phyloP scores from a whole-genome alignment of 1,140 invertebrate species.

The Procambarus clarkii region DNA sequence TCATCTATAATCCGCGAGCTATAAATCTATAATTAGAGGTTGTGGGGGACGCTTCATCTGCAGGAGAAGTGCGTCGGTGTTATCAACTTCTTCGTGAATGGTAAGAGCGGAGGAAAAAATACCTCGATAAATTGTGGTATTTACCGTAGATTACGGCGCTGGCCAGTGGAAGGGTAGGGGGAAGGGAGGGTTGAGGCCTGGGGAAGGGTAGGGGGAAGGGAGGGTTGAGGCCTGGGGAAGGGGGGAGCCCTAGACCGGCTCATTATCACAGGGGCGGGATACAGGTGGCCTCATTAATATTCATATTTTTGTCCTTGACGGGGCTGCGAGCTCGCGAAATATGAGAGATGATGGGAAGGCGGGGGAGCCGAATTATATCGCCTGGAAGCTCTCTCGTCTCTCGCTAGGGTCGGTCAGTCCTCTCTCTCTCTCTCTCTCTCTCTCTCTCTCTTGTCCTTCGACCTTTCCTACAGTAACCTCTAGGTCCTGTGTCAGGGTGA shows the following conservation, averaged over 20 bases:
- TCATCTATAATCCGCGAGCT: conserved; percentile 47
- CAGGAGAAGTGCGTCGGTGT: conserved; percentile 12
- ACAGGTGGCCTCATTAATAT: conserved; percentile 37
- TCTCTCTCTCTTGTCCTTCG: background rate
- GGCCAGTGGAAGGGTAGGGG: too few species aligned
- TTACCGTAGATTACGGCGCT: conserved; percentile 17
- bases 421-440: too few species aligned
- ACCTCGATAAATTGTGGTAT: conserved; percentile 37
- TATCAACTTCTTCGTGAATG: conserved; percentile 19
- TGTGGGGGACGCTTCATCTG: background rate
- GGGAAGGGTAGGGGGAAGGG: too few species aligned
- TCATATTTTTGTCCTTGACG: conserved; percentile 32
- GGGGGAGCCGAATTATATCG: too few species aligned
- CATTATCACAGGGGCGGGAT: conserved; percentile 3
- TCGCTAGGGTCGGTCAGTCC: too few species aligned
- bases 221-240: too few species aligned
- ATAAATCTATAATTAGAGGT: conserved; percentile 50
- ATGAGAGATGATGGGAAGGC: too few species aligned
- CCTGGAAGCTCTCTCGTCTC: background rate
- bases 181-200: too few species aligned
- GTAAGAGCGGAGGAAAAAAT: background rate
- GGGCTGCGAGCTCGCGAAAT: background rate
- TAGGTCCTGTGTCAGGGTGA: too few species aligned
- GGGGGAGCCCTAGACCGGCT: background rate
- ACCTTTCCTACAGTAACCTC: background rate